phyloP scores from a whole-genome alignment of 2,888 invertebrate species.

The Melangyna quadrimaculata region DNA sequence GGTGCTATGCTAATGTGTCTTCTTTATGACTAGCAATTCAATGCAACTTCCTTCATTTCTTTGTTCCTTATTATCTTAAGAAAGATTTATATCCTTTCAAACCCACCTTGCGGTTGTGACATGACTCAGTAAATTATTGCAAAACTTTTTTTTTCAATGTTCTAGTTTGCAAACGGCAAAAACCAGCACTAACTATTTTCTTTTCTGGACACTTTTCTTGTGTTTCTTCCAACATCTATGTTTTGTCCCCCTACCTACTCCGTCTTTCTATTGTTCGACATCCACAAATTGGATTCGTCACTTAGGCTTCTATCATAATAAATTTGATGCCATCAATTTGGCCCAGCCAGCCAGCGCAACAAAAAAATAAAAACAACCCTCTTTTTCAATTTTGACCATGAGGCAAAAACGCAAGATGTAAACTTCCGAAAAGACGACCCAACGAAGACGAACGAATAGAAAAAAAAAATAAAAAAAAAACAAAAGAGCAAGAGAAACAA shows the following conservation, averaged over 20 bases:
- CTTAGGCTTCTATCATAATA: constrained; percentile 63
- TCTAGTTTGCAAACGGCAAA: background rate
- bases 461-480: background rate
- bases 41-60: background rate
- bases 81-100: constrained; percentile 1
- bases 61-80: background rate
- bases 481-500: too few species aligned
- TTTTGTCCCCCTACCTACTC: background rate
- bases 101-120: constrained; percentile 14
- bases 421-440: constrained; percentile 47
- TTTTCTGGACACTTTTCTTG: constrained; percentile 46
- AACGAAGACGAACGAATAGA: background rate
- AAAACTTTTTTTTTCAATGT: constrained; percentile 31
- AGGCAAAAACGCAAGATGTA: constrained; percentile 44
- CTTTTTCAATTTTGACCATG: constrained; percentile 7
- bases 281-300: constrained; percentile 63
- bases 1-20: background rate
- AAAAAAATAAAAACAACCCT: too few species aligned
- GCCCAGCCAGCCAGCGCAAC: too few species aligned
- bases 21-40: background rate
- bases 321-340: constrained; percentile 66
- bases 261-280: constrained; percentile 7
- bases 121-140: constrained; percentile 3
- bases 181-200: constrained; percentile 20
- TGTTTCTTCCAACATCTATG: background rate